Evolutionary conservation across 2,888 invertebrate genomes (phyloP).

Genomic region (Schizaphis graminum): DNA sequence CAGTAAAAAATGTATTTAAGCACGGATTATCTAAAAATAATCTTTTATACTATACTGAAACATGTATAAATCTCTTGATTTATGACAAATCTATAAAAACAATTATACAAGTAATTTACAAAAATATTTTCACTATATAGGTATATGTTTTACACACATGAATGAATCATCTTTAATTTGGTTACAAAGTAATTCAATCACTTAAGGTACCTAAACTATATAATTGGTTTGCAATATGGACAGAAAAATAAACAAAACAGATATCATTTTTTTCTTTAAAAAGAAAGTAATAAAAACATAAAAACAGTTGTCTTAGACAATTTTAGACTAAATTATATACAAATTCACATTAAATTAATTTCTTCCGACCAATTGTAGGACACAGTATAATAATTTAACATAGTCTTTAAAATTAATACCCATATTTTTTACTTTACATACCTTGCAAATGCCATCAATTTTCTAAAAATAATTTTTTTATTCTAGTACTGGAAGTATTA

Average conservation of each 20-base stretch:
- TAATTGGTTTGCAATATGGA: background rate
- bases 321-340: background rate
- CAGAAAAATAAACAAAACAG: background rate
- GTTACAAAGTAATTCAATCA: background rate
- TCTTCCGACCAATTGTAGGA: constrained; percentile 10
- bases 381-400: constrained; percentile 18
- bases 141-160: background rate
- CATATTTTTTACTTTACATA: constrained; percentile 20
- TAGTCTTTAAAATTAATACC: constrained; percentile 53
- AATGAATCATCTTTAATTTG: background rate
- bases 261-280: background rate
- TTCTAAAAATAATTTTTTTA: background rate
- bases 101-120: background rate
- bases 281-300: background rate
- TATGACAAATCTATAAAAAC: background rate
- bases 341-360: constrained; percentile 17
- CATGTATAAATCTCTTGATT: background rate
- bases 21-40: background rate
- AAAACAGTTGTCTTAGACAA: background rate
- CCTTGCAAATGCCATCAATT: constrained; percentile 47
- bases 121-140: background rate
- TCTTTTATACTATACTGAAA: background rate
- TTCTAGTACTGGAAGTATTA: background rate
- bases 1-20: background rate
- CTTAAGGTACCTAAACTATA: background rate